A percentile compares a stretch with the other conserved stretches of the same genome.
Conservation (phyloP, 2,888 invertebrate species). For the Erebia palarica region DNA sequence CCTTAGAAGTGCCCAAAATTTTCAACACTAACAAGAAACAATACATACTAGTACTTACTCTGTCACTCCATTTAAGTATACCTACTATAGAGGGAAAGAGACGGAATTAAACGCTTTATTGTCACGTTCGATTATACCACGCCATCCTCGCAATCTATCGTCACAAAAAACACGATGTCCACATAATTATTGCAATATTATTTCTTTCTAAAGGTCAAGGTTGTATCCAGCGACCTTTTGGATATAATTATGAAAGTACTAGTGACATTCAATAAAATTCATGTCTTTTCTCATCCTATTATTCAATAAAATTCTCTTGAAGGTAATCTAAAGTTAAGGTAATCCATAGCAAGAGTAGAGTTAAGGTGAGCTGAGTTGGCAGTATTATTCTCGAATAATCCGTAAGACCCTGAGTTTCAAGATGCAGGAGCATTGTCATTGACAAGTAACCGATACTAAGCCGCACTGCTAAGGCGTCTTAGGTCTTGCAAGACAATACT, state of each 20-base stretch:
- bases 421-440: slow-evolving; percentile 41
- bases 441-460: slow-evolving; percentile 29
- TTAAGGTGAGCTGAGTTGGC: neutral
- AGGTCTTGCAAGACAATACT: slow-evolving; percentile 24
- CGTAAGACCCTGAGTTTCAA: slow-evolving; percentile 35
- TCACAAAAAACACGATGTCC: no score
- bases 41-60: no score
- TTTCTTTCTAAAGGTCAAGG: neutral
- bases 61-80: no score
- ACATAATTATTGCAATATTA: no score
- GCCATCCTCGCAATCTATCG: no score
- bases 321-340: slow-evolving; percentile 1
- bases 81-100: no score
- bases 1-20: no score
- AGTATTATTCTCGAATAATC: neutral
- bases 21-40: no score
- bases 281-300: neutral
- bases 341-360: neutral
- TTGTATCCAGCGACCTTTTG: neutral
- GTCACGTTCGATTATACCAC: no score
- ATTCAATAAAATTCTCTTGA: neutral
- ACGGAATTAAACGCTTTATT: no score
- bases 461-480: slow-evolving; percentile 35
- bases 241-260: neutral
- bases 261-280: neutral